Evolutionary conservation across 1,140 invertebrate species (phyloP), one percentile per base, ranked within the genome.

Genomic region (Delia radicum): DNA sequence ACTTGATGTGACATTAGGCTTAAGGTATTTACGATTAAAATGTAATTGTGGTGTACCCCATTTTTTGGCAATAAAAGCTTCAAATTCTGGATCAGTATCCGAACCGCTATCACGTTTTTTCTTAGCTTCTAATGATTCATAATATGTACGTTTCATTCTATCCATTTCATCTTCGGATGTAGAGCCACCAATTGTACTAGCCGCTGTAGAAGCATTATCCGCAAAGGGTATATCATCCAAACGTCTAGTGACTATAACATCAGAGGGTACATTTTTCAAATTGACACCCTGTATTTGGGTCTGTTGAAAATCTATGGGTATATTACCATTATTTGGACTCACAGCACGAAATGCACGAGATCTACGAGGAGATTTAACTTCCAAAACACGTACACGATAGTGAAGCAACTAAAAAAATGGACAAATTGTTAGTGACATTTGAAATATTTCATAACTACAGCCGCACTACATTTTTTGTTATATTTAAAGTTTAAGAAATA

Each of bases 1-100:
- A 77, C 74, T 78, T 18, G 78, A 69, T 4, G 78, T 76, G 33
- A 80, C 81, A 33, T 69, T 69, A 0, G 27, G 31, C 42, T 79
- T 77, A 73, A 85, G 77, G 67, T 85, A 85, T 63, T 85, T 85
- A n/a, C 83, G 79, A 77, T 85, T 85, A 18, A 85, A 85, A 71
- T 85, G 82, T 73, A 85, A 61, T 37, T 84, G 83, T 7, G 83
- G 83, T 13, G 83, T 85, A 13, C 83, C 83, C 83, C 83, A 85
- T 69, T 85, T 85, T 63, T 78, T 81, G 77, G 73, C 75, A 55
- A 67, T 37, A 15, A 24, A 21, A 31, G 73, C 74, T 69, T 78
- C 28, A 31, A 67, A 28, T 77, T 78, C 72, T 75, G 78, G 27
- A 74, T 78, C 77, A 33, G 61, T 80, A 27, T 78, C 77, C 8